Evolutionary conservation across 2,797 vertebrate genomes (phyloP).

Genomic region (Poliocrania exsul): DNA sequence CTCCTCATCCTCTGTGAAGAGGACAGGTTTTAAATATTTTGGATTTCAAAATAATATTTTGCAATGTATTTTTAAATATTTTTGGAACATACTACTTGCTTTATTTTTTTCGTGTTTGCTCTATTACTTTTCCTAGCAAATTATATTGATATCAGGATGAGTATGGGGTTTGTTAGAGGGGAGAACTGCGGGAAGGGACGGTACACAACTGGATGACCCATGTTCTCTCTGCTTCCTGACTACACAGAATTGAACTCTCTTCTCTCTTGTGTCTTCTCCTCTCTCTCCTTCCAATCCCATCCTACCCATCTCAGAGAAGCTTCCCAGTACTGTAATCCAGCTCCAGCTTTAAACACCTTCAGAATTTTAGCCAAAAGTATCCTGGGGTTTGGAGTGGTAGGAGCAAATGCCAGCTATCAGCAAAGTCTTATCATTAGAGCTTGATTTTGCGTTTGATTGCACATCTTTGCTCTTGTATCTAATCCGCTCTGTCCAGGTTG

Average conservation of each 20-base stretch:
- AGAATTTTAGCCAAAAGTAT: not conserved
- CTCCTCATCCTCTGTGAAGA: not conserved
- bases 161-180: not conserved
- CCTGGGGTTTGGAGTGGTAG: not conserved
- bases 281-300: not conserved
- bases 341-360: not conserved
- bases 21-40: not conserved
- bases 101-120: not conserved
- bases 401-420: not conserved
- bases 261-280: not conserved
- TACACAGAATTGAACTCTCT: not conserved
- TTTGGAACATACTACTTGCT: not conserved
- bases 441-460: not conserved
- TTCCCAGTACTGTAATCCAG: not conserved
- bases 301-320: not conserved
- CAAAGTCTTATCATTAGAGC: not conserved
- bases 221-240: fast-evolving
- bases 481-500: fast-evolving
- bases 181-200: not conserved
- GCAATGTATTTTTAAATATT: not conserved
- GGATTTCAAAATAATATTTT: not conserved
- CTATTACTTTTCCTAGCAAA: not conserved
- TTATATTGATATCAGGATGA: not conserved
- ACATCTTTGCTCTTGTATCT: not conserved
- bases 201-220: not conserved